Evolutionary conservation across 2,113 vertebrate species (phyloP).

Genomic region (Datnioides undecimradiatus): DNA sequence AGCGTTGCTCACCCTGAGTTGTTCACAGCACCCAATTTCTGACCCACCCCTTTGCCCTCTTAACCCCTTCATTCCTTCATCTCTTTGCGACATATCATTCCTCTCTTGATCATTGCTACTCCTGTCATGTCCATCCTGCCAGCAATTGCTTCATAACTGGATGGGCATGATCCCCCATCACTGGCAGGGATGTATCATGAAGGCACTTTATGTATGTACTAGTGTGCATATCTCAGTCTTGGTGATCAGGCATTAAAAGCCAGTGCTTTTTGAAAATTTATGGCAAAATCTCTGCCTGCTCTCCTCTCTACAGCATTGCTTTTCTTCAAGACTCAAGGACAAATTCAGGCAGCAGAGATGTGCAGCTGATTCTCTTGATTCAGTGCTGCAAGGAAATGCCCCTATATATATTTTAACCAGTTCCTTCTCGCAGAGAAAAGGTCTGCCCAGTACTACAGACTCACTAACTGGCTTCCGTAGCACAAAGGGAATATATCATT

Average conservation of each 20-base stretch:
- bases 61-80: conserved; percentile 55
- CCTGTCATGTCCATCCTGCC: conserved; percentile 32
- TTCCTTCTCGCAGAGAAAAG: conserved; percentile 54
- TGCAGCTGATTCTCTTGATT: conserved; percentile 23
- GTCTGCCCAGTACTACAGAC: conserved; percentile 48
- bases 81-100: conserved; percentile 22
- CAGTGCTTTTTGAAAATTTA: background rate
- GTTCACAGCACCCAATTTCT: conserved; percentile 60
- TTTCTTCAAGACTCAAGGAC: conserved; percentile 39
- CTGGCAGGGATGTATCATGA: conserved; percentile 13
- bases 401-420: conserved; percentile 40
- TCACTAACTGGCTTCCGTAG: conserved; percentile 66
- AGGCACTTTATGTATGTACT: background rate
- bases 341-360: conserved; percentile 29
- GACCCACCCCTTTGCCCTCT: conserved; percentile 50
- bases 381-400: conserved; percentile 29
- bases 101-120: conserved; percentile 1
- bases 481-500: conserved; percentile 84
- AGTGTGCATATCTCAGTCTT: background rate
- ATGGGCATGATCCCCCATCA: background rate
- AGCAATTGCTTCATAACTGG: conserved; percentile 26
- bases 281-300: conserved; percentile 18
- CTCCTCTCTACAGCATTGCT: conserved; percentile 11
- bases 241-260: background rate
- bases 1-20: conserved; percentile 66